Evolutionary conservation across 2,797 vertebrate genomes (phyloP), one percentile per base, ranked within the genome.

Genomic region (Etheostoma nigrum): DNA sequence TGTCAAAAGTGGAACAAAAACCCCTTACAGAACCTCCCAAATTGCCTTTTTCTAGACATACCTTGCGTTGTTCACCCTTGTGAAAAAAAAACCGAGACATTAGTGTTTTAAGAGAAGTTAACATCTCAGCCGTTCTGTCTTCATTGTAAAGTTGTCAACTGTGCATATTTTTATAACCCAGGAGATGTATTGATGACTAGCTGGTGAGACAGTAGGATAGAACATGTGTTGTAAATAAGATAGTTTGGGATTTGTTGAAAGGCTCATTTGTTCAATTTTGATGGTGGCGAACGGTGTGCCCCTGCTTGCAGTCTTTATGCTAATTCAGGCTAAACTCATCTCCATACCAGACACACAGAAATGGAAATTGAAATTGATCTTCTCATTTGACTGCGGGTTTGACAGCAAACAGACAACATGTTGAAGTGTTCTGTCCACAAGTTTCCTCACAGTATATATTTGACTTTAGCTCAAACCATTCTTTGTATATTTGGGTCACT

Each of bases 241-340:
- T 45, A 4, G 33, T 49, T 78, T 67, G 4, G 40, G 33, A 57
- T 69, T 65, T 81, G 44, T 62, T 69, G 59, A 63, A 63, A 67
- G 67, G 57, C 27, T 36, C 13, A 59, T 83, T 68, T 85, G 25
- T 77, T 83, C 19, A 33, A 27, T 58, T 81, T 61, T 49, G 72
- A 86, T 78, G 47, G 47, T 57, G 69, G 60, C 4, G 44, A 79
- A 63, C 57, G 21, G 42, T 74, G 72, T 73, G 72, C 59, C 71
- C 48, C 54, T 3, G 19, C 61, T 27, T 27, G 23, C 65, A 16
- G 75, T 72, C 77, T 86, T 89, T 88, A 86, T 87, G 79, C 78
- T 85, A 81, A 89, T 84, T 87, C 70, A 86, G 58, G 57, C 77
- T 71, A 74, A 84, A 79, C 76, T 85, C 58, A 52, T 78, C 75